Base-by-base conservation (phyloP, 2,113 vertebrate species). In the Ochotona princeps region DNA sequence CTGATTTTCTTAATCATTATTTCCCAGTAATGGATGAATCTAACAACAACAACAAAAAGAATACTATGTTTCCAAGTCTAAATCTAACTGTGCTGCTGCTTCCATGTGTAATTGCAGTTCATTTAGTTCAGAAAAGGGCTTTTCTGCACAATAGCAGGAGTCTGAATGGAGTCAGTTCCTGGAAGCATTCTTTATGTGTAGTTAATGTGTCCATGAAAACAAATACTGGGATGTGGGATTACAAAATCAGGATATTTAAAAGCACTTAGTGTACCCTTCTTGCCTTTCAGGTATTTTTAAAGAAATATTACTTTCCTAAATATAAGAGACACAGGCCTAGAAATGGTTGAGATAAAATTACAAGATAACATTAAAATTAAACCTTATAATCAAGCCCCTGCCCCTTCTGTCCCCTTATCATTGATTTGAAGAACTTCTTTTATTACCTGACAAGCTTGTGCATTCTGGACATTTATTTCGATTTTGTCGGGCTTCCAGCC, bases 401-500 rank as follows among this genome's bases (percentile, higher is more conserved):
- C 87, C 89, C 96, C 95, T 96, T 96, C 28, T 91, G 90, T 93
- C 97, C 97, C 96, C 93, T 94, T 91, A 86, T 91, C 75, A 61
- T 86, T 96, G 96, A 97, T 97, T 95, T 97, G 97, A 97, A 96
- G 97, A 97, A 94, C 95, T 97, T 94, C 94, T 82, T 95, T 97
- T 97, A 98, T 96, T 96, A 96, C 96, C 98, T 98, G 97, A 96
- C 97, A 97, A 92, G 94, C 95, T 95, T 65, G 86, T 95, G 97
- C 97, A 83, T 96, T 96, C 87, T 92, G 94, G 94, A 92, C 97
- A 97, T 97, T 98, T 97, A 97, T 97, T 98, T 97, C 95, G 93
- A 97, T 98, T 97, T 97, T 96, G 95, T 90, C 94, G 96, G 95
- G 97, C 97, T 98, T 96, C 97, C 97, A 97, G 96, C 97, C 97